phyloP scores from a whole-genome alignment of 2,797 vertebrate genomes.

The Echiichthys vipera region DNA sequence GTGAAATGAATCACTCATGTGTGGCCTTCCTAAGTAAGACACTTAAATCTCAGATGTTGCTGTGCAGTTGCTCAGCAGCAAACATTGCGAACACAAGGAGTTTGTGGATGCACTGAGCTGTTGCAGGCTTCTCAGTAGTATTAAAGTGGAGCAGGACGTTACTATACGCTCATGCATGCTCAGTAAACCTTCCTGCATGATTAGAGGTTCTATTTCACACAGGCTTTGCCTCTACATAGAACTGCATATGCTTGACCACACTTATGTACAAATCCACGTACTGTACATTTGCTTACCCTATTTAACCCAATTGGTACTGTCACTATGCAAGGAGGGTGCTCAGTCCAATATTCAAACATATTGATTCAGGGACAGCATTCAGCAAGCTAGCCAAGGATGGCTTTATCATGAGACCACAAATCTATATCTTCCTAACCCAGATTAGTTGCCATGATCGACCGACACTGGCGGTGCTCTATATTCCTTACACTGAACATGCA shows the following conservation, averaged over 20 bases:
- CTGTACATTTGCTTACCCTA: slow-evolving; percentile 12
- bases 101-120: not conserved
- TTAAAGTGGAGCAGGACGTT: slow-evolving; percentile 19
- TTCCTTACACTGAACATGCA: not conserved
- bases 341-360: slow-evolving; percentile 25
- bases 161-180: slow-evolving; percentile 1
- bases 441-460: slow-evolving; percentile 8
- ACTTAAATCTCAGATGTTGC: slow-evolving; percentile 32
- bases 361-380: slow-evolving; percentile 1
- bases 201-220: slow-evolving; percentile 19
- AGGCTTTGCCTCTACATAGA: not conserved
- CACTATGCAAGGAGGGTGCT: not conserved
- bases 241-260: slow-evolving; percentile 6
- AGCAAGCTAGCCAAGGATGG: not conserved
- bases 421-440: slow-evolving; percentile 7
- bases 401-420: slow-evolving; percentile 7
- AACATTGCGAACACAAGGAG: not conserved
- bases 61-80: slow-evolving; percentile 11
- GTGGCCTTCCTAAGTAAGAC: not conserved
- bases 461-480: not conserved
- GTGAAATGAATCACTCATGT: slow-evolving; percentile 15
- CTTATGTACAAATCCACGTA: slow-evolving; percentile 11
- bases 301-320: not conserved
- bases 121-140: slow-evolving; percentile 11
- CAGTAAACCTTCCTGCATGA: slow-evolving; percentile 18